phyloP scores from a whole-genome alignment of 2,797 vertebrate species.

The Chelon labrosus region DNA sequence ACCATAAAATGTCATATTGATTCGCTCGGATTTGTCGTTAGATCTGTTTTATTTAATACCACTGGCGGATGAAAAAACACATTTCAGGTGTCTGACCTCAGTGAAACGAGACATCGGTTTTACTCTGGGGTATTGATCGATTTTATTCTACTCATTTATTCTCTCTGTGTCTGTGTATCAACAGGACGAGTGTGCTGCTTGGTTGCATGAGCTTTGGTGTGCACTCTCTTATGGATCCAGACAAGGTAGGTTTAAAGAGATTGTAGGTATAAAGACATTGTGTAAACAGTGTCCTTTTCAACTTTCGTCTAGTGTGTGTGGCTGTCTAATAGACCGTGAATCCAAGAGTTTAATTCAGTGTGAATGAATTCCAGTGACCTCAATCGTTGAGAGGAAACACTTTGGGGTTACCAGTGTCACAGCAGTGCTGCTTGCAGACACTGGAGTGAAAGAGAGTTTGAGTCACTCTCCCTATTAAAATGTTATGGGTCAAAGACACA shows the following conservation, averaged over 20 bases:
- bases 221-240: slow-evolving; percentile 85
- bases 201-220: slow-evolving; percentile 95
- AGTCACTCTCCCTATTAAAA: slow-evolving; percentile 48
- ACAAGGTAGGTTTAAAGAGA: slow-evolving; percentile 83
- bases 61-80: slow-evolving; percentile 19
- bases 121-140: slow-evolving; percentile 27
- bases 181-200: slow-evolving; percentile 79
- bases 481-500: slow-evolving; percentile 28
- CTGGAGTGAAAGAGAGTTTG: slow-evolving; percentile 39
- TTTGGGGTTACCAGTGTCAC: slow-evolving; percentile 68
- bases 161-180: slow-evolving; percentile 39
- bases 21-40: slow-evolving; percentile 9
- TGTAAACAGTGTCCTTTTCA: slow-evolving; percentile 36
- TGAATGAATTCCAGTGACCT: slow-evolving; percentile 69
- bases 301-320: slow-evolving; percentile 23
- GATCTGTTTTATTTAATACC: slow-evolving; percentile 7
- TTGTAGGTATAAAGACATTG: slow-evolving; percentile 20
- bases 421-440: slow-evolving; percentile 47
- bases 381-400: slow-evolving; percentile 71
- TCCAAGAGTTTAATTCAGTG: slow-evolving; percentile 63
- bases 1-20: slow-evolving; percentile 5
- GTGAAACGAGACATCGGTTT: slow-evolving; percentile 21
- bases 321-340: slow-evolving; percentile 63
- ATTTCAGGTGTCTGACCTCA: slow-evolving; percentile 31
- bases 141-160: slow-evolving; percentile 43